Percentiles rank a stretch among this genome's conserved stretches.
Evolutionary conservation across 2,797 vertebrate species (phyloP).

Genomic region (Harpagifer antarcticus): DNA sequence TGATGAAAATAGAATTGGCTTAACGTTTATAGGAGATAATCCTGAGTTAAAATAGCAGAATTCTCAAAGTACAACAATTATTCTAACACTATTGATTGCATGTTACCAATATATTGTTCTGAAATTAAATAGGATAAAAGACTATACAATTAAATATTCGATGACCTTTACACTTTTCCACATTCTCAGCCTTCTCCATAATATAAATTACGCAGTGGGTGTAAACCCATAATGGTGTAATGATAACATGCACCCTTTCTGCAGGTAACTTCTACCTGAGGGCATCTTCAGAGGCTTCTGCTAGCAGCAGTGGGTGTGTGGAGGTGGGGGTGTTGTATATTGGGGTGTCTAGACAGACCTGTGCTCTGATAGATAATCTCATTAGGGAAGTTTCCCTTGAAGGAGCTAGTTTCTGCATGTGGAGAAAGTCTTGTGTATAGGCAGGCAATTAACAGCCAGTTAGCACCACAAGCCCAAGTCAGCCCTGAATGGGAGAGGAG

Average conservation of each 20-base stretch:
- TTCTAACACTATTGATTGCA: neutral
- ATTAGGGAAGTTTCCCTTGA: slow-evolving; percentile 85
- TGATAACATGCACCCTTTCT: slow-evolving; percentile 56
- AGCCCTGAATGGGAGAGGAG: slow-evolving; percentile 67
- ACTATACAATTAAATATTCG: neutral
- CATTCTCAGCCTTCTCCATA: slow-evolving; percentile 32
- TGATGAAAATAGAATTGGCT: slow-evolving; percentile 12
- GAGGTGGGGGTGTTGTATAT: slow-evolving; percentile 79
- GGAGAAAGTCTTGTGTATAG: slow-evolving; percentile 68
- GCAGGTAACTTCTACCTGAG: slow-evolving; percentile 82
- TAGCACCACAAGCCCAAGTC: slow-evolving; percentile 80
- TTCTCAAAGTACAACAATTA: neutral
- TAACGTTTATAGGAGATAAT: neutral
- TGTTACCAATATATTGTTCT: neutral
- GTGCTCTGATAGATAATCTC: slow-evolving; percentile 84
- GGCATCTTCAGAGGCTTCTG: slow-evolving; percentile 40
- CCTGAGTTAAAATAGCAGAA: neutral
- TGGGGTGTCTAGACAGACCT: slow-evolving; percentile 86
- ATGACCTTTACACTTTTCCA: slow-evolving; percentile 3
- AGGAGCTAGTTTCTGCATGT: slow-evolving; percentile 78
- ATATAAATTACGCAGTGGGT: slow-evolving; percentile 53
- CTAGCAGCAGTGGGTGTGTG: neutral
- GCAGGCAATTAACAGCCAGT: slow-evolving; percentile 82
- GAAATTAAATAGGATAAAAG: neutral
- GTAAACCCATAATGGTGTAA: slow-evolving; percentile 82